Conservation (phyloP, 2,797 vertebrate genomes). For the Coluber constrictor region DNA sequence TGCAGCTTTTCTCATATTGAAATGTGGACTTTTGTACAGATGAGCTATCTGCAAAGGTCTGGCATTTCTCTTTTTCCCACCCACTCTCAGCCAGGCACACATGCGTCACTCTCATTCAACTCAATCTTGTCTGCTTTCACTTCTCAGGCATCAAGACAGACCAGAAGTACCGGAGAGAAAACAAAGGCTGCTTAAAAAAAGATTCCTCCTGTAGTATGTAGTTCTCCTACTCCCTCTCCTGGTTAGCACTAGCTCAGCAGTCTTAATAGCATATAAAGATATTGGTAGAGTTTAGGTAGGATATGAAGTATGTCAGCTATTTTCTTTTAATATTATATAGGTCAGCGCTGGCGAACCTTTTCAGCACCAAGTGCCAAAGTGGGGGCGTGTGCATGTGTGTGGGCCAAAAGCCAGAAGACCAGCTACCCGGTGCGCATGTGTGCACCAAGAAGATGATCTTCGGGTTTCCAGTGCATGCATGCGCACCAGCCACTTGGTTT, state of each 20-base stretch:
- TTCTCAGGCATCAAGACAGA: neutral
- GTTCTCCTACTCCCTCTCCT: neutral
- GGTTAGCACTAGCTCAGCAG: neutral
- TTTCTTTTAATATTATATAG: constrained; percentile 28
- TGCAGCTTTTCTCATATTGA: neutral
- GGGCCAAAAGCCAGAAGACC: no score
- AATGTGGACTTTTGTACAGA: neutral
- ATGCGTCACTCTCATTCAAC: neutral
- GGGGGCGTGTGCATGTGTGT: no score
- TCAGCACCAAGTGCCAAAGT: no score
- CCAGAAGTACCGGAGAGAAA: neutral
- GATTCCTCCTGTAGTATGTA: neutral
- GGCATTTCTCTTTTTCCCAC: neutral
- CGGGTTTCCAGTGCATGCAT: no score
- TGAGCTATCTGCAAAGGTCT: neutral
- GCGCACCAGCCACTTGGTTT: no score
- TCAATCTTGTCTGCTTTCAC: constrained; percentile 6
- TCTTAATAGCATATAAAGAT: neutral
- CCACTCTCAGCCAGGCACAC: neutral
- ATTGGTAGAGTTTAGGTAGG: neutral
- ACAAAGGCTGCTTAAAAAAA: neutral
- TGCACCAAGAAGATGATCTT: no score
- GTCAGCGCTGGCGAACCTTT: neutral
- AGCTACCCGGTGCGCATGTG: no score
- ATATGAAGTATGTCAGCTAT: neutral